Evolutionary conservation across 2,113 vertebrate genomes (phyloP).

Genomic region (Phylloscopus whistleri): DNA sequence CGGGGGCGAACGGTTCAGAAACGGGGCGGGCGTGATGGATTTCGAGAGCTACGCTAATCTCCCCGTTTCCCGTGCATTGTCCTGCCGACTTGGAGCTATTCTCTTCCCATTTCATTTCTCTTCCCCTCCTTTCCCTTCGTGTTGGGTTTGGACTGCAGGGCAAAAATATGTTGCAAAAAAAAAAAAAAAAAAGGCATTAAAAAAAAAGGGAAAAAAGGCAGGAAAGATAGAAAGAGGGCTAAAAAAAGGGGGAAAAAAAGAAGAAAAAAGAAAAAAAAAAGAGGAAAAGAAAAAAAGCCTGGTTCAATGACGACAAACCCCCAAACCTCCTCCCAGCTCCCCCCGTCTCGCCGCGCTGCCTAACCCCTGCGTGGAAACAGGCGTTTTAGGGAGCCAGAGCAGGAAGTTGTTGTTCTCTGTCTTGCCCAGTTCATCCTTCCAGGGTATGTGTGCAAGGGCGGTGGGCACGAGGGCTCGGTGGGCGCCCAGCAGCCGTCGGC

Average conservation of each 20-base stretch:
- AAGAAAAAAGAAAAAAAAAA: background rate
- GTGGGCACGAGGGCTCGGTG: background rate
- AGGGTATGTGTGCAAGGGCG: conserved; percentile 35
- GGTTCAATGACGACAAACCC: conserved; percentile 62
- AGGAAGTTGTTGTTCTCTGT: conserved; percentile 62
- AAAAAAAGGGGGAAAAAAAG: background rate
- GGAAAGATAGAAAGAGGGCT: background rate
- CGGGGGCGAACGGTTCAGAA: conserved; percentile 10
- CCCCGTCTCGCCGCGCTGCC: conserved; percentile 40
- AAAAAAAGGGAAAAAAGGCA: background rate
- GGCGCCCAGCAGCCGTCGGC: background rate
- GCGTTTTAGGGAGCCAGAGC: conserved; percentile 64
- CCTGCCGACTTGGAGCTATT: conserved; percentile 46
- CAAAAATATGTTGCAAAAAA: background rate
- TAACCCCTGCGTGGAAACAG: conserved; percentile 62
- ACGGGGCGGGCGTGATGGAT: conserved; percentile 28
- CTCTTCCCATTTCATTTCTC: conserved; percentile 14
- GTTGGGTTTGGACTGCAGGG: conserved; percentile 39
- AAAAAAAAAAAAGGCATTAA: background rate
- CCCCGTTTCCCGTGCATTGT: conserved; percentile 56
- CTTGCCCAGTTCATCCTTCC: conserved; percentile 63
- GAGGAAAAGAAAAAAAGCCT: background rate
- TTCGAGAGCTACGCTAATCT: conserved; percentile 48
- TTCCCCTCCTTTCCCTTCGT: background rate
- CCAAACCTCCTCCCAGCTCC: conserved; percentile 61